phyloP scores from a whole-genome alignment of 2,797 vertebrate genomes.

The Lateolabrax maculatus region DNA sequence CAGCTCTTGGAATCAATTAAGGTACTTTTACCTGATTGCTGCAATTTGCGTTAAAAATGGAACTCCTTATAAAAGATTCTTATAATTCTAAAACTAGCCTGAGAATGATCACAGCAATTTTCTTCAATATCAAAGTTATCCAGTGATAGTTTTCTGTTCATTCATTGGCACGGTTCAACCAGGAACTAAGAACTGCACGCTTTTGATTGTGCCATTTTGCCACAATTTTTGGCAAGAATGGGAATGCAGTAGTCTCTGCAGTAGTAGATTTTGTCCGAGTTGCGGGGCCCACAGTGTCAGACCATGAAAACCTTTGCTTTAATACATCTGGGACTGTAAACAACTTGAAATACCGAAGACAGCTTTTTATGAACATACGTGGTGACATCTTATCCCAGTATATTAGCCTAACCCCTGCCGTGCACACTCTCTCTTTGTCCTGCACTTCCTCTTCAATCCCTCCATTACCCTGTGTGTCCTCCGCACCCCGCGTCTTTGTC shows the following conservation, averaged over 20 bases:
- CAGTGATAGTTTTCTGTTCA: neutral
- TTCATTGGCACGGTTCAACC: neutral
- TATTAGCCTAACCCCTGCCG: slow-evolving; percentile 58
- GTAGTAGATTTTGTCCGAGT: neutral
- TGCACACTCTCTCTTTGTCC: slow-evolving; percentile 63
- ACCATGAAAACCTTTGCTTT: slow-evolving; percentile 13
- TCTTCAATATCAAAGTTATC: neutral
- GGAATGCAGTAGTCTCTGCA: neutral
- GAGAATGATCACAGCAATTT: neutral
- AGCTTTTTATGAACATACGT: slow-evolving; percentile 40
- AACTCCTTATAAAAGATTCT: too few relatives aligned
- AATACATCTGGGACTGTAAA: slow-evolving; percentile 21
- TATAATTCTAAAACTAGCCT: neutral
- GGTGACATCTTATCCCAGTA: slow-evolving; percentile 39
- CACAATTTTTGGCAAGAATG: neutral
- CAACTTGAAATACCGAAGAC: slow-evolving; percentile 25
- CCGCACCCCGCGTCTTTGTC: slow-evolving; percentile 68
- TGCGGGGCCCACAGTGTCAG: neutral
- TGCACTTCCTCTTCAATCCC: slow-evolving; percentile 66
- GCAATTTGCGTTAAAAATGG: neutral
- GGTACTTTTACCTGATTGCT: neutral
- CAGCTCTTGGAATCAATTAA: neutral
- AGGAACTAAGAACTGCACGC: too few relatives aligned
- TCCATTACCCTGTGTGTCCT: slow-evolving; percentile 54
- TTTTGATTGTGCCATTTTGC: neutral